These are phyloP conservation scores for Toxotes jaculatrix DNA, from an alignment of 2,113 vertebrate genomes.

Conservation along the genomic window DNA sequence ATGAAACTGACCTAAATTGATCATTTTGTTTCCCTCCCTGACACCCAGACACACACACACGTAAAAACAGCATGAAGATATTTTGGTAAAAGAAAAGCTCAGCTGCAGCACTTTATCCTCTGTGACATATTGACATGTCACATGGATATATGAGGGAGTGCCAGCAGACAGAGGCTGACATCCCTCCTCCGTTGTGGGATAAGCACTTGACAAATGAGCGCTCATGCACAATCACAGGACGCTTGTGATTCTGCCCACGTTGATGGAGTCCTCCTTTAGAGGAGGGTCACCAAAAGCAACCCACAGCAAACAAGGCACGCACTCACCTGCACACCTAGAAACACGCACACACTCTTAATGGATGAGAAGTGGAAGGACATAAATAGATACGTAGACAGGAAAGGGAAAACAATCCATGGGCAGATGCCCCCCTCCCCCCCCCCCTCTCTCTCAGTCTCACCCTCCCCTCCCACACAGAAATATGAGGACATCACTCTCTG, in stretches of 20 bases:
- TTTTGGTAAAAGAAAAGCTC: conserved; percentile 67
- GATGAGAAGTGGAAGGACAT: conserved; percentile 66
- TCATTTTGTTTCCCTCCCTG: conserved; percentile 39
- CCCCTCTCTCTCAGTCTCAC: background rate
- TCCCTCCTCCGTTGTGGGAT: conserved; percentile 72
- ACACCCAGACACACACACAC: conserved; percentile 54
- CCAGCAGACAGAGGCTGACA: conserved; percentile 78
- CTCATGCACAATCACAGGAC: conserved; percentile 71
- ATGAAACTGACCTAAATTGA: conserved; percentile 15
- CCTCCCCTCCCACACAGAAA: conserved; percentile 58
- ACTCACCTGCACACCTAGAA: conserved; percentile 50
- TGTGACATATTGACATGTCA: conserved; percentile 79
- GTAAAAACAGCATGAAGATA: conserved; percentile 66
- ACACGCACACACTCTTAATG: conserved; percentile 52
- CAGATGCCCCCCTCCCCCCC: background rate
- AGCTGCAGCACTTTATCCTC: conserved; percentile 66
- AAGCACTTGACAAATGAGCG: conserved; percentile 79
- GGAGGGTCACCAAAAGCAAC: conserved; percentile 57
- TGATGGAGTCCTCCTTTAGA: conserved; percentile 71
- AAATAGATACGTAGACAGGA: conserved; percentile 55
- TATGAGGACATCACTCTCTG: conserved; percentile 70
- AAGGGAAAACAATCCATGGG: conserved; percentile 54
- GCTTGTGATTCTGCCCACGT: conserved; percentile 70
- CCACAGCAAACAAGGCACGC: conserved; percentile 6
- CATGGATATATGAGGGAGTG: conserved; percentile 76